Percentiles rank a stretch among this genome's conserved stretches.
These are phyloP conservation scores for Agraylea sexmaculata DNA, from an alignment of 1,140 invertebrate genomes.

Conservation along the genomic window DNA sequence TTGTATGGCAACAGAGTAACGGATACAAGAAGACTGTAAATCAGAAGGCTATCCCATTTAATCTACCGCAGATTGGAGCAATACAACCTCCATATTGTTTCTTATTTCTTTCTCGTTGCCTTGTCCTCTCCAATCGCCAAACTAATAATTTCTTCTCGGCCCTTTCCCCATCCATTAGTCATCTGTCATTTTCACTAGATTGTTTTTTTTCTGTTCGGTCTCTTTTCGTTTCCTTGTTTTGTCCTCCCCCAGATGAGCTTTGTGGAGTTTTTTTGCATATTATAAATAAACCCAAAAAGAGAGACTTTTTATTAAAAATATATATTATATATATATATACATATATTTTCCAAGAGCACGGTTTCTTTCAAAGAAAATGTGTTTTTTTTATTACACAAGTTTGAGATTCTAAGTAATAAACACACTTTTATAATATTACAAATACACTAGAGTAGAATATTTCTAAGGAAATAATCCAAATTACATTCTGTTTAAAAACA, in stretches of 20 bases:
- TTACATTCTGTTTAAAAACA: too few species aligned
- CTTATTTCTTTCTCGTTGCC: conserved; percentile 6
- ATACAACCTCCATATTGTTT: too few species aligned
- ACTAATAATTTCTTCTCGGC: conserved; percentile 8
- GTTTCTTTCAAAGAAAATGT: not conserved
- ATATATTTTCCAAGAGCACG: not conserved
- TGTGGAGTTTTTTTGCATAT: too few species aligned
- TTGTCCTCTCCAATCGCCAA: conserved; percentile 5
- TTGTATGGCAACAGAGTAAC: too few species aligned
- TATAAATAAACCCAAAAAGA: too few species aligned
- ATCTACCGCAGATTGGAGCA: too few species aligned
- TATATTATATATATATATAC: conserved; percentile 2
- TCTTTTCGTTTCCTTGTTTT: not conserved
- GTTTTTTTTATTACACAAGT: not conserved
- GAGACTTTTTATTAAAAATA: not conserved
- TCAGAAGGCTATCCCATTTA: too few species aligned
- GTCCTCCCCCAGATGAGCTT: not conserved
- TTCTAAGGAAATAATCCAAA: too few species aligned
- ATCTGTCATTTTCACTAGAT: conserved; percentile 16
- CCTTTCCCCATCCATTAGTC: conserved; percentile 12
- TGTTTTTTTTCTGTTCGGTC: conserved; percentile 8
- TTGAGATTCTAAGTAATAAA: not conserved
- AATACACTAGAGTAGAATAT: too few species aligned
- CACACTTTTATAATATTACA: too few species aligned
- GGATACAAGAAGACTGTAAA: too few species aligned